phyloP scores from a whole-genome alignment of 1,140 invertebrate genomes.

The Lamellibrachia luymesi region DNA sequence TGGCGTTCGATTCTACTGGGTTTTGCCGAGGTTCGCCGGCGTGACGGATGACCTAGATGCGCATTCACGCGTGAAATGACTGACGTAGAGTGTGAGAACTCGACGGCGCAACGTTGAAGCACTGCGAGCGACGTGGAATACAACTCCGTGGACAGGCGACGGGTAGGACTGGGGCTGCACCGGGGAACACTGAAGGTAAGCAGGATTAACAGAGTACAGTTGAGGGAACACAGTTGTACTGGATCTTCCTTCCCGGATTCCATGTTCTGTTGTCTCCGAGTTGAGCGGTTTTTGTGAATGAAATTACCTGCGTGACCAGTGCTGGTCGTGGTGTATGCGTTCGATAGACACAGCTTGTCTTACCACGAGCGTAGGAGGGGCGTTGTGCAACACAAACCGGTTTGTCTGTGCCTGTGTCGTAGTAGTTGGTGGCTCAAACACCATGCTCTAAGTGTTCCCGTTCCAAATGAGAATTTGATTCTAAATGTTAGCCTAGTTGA shows the following conservation, averaged over 20 bases:
- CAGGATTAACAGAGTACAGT: neutral
- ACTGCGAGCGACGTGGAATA: neutral
- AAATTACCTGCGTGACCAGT: neutral
- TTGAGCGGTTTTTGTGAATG: neutral
- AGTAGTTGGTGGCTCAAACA: neutral
- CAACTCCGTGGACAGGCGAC: neutral
- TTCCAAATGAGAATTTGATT: neutral
- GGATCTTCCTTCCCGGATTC: neutral
- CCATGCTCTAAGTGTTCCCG: neutral
- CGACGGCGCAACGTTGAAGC: neutral
- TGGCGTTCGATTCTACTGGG: neutral
- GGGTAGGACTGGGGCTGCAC: neutral
- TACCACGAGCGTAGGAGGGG: neutral
- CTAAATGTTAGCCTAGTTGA: neutral
- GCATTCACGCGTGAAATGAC: neutral
- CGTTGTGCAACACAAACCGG: neutral
- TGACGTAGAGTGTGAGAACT: neutral
- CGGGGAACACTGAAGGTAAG: neutral
- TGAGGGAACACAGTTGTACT: neutral
- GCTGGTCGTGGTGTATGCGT: neutral
- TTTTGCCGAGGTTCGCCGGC: neutral
- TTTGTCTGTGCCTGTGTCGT: neutral
- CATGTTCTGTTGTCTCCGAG: neutral
- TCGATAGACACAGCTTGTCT: neutral
- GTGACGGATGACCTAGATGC: neutral